Evolutionary conservation across 2,113 vertebrate genomes (phyloP), one percentile per base, ranked within the genome.

Genomic region (Cyprinodon variegatus): DNA sequence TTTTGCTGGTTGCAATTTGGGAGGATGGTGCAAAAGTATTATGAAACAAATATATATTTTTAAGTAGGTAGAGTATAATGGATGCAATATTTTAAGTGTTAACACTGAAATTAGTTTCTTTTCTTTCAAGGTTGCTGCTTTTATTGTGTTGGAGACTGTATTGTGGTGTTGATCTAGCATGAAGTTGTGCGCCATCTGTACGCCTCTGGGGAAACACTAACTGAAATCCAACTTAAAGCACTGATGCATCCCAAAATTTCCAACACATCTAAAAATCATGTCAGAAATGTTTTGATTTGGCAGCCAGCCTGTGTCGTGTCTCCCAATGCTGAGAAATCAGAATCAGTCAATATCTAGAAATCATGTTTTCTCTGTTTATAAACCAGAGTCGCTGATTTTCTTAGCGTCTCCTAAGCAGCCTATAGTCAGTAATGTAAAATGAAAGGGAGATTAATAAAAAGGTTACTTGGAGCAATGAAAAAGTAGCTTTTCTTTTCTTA

Each of bases 221-320:
- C 41, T 61, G 75, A 68, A 61, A 60, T 78, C 78, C 72, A 79
- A 78, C 73, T 78, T 85, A 78, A 83, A 84, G 85, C 83, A 20
- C 83, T 45, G 61, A 68, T 41, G 60, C 83, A 79, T 59, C 43
- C n/a, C 72, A 74, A 45, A 68, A 61, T 66, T 77, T 74, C 69
- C 20, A 14, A 83, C 79, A 88, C 86, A 83, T 73, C 82, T 78
- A 60, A 76, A 76, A 80, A 76, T 40, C 50, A 70, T 85, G 87
- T 88, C 73, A 45, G 43, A 45, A 45, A 11, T 45, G 4, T 8
- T 45, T 2, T 17, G 22, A 74, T 84, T 64, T 76, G 70, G 81
- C 78, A 78, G 81, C 63, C 38, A 40, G 76, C 80, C 50, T 6
- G 10, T 65, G 36, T 15, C 3, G 1, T 4, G 13, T 82, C 20